Evolutionary conservation across 1,140 invertebrate genomes (phyloP).

Genomic region (Conus ventricosus): DNA sequence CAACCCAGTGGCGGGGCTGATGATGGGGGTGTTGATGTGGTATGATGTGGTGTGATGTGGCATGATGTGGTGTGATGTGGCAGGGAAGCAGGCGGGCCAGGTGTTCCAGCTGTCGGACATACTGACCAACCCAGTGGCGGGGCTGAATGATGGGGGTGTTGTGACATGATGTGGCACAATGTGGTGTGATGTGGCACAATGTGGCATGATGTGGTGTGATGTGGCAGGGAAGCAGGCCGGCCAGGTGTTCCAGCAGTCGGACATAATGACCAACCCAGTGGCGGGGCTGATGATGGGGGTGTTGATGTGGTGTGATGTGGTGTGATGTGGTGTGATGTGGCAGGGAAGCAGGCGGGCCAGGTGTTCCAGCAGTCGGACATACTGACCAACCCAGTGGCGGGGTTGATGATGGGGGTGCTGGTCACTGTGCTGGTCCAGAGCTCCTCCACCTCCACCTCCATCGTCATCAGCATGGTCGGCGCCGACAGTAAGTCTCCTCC

Average conservation of each 20-base stretch:
- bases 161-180: too few species aligned
- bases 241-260: constrained; percentile 43
- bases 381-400: constrained; percentile 83
- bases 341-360: constrained; percentile 48
- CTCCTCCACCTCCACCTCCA: constrained; percentile 80
- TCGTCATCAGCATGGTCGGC: constrained; percentile 66
- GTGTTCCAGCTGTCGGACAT: constrained; percentile 44
- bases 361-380: constrained; percentile 53
- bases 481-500: constrained; percentile 73
- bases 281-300: constrained; percentile 78
- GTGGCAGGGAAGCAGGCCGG: constrained; percentile 46
- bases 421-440: constrained; percentile 81
- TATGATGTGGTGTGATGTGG: too few species aligned
- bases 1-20: constrained; percentile 85
- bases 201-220: too few species aligned
- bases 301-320: constrained; percentile 44
- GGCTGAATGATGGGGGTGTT: too few species aligned
- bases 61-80: constrained; percentile 75
- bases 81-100: constrained; percentile 49
- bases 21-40: too few species aligned
- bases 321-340: too few species aligned
- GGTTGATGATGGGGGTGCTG: constrained; percentile 80
- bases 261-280: too few species aligned
- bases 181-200: too few species aligned
- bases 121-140: too few species aligned